Evolutionary conservation across 2,888 invertebrate genomes (phyloP), one percentile per base, ranked within the genome.

Genomic region (Laothoe populi): DNA sequence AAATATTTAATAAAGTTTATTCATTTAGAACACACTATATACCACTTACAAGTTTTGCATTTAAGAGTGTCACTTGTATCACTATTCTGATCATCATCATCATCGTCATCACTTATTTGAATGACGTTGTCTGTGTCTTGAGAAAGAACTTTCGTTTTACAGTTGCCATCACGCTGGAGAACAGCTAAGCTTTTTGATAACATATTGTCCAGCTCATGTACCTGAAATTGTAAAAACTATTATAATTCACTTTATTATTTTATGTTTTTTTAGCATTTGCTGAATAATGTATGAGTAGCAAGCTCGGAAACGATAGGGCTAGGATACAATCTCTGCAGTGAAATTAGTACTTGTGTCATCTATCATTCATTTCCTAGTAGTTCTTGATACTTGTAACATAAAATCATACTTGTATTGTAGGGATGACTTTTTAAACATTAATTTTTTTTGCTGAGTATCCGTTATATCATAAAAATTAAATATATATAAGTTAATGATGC

Each of bases 141-240:
- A 26, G 72, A 59, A 42, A 76, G 48, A 38, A 81, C 79, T 71
- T 79, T 76, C 77, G 87, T 79, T 68, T 77, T 83, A 66, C 89
- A 93, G 75, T 94, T 95, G n/a, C 96, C 96, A 84, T 96, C 95
- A 79, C 94, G 95, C 66, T 95, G 95, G 42, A 96, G 82, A 46
- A 95, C 88, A 8, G 94, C 95, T 70, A 94, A 94, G 67, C 94
- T 83, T 82, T 76, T 90, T 62, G 92, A 93, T 70, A 93, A 82
- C 71, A 94, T 94, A 66, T 79, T 89, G 73, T 94, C 94, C 67
- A 94, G 88, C 84, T 93, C 96, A 72, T 88, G 90, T 0, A 95
- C 93, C 95, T 95, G 19, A 62, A 48, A 72, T 72, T 59, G 64
- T 11, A 60, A 61, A 58, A 59, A 46, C 5, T 21, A n/a, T 7